Base-by-base conservation (phyloP, 2,113 vertebrate species). In the Caloenas nicobarica region DNA sequence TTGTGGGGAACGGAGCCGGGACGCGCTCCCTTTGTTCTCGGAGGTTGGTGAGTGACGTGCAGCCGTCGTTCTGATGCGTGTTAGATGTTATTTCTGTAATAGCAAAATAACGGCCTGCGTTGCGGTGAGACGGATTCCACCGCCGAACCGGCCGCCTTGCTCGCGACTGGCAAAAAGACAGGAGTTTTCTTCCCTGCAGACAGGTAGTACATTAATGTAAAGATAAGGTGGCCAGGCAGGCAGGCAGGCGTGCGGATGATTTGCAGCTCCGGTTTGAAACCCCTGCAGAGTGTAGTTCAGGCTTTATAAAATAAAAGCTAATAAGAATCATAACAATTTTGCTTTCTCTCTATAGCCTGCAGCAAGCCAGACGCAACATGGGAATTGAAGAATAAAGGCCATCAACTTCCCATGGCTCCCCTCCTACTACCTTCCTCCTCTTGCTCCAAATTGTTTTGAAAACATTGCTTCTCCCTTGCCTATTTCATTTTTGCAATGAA, bases 401-500 rank as follows among this genome's bases (percentile, higher is more conserved):
- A 97, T 96, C 97, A 96, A 34, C 86, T 92, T 97, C 95, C 94
- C 53, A 64, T 80, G 95, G 97, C 80, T 96, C 93, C 24, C 94
- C 89, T 95, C 96, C 97, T 77, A 80, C 95, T 38, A 84, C 93
- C 95, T 96, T 92, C 60, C 93, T 97, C 89, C 84, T 95, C 91
- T 91, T 78, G 96, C 94, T 97, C 91, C 96, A 97, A 96, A 97
- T 97, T 97, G 97, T 96, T 97, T 97, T 95, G 95, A 97, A 97
- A 97, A 97, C 97, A 97, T 96, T 96, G 96, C 93, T 94, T 95
- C 91, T 95, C 96, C 93, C 96, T 82, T 94, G 96, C 96, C 96
- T 97, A 93, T 97, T 97, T 97, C 96, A 97, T 97, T 96, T 95
- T 50, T 94, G 91, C 97, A 96, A 97, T 96, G 97, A 97, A 97